Base-by-base conservation (phyloP, 2,888 invertebrate genomes). In the Rhagonycha lutea region DNA sequence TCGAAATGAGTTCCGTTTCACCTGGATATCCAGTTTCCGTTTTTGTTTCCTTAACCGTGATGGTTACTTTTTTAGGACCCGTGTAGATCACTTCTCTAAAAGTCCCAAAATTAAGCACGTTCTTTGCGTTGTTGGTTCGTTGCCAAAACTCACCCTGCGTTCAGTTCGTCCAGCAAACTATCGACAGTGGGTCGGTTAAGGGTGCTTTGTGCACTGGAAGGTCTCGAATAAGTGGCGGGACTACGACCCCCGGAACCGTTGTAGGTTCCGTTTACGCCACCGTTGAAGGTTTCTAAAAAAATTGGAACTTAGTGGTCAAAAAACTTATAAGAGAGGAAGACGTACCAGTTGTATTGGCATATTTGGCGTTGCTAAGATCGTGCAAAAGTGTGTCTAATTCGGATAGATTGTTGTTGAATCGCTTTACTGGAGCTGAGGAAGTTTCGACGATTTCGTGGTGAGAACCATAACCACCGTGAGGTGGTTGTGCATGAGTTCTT, bases 381-480 rank as follows among this genome's bases (percentile, higher is more conserved):
- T 97, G 95, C 74, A 98, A 90, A 71, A 98, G 90, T 14, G 94
- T 95, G 87, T 98, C 98, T 86, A 98, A 88, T 87, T 98, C 98
- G 0, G 96, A 95, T 67, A 98, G 90, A 88, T 97, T 96, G 81
- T 93, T 95, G 74, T 91, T 87, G 0, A 90, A 89, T 5, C 89
- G 87, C 81, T 89, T 89, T 68, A 88, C 88, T 47, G 77, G 24
- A 68, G 80, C 84, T 5, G 85, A 70, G 12, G 87, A 86, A 23
- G 61, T 72, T 65, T 79, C 77, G 9, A 79, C 74, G 14, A 81
- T 74, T 14, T 81, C 81, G 24, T 80, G 81, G 24, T 80, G 81
- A 0, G 83, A 80, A 32, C 80, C 74, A 28, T 77, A 77, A 28
- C 77, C 74, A 11, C 74, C 72, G 26, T 77, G 77, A 1, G 47